Base-by-base conservation (phyloP, 2,113 vertebrate species). In the Pimephales promelas region DNA sequence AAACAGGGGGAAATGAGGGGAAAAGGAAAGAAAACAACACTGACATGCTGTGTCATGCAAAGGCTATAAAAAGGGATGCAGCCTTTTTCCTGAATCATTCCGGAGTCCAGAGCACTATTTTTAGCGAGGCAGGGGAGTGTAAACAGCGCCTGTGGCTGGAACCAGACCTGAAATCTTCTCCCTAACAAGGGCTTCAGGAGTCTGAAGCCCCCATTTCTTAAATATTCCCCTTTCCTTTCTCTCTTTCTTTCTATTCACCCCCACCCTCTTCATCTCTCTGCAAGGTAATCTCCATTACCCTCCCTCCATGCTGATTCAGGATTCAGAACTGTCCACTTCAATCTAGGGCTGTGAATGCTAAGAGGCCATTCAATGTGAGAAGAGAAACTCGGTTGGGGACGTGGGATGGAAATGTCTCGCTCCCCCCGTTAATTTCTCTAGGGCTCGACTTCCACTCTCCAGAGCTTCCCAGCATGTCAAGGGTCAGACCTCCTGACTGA, bases 301-400 rank as follows among this genome's bases (percentile, higher is more conserved):
- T 70, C 68, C 72, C 43, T 80, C 61, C 61, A 66, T 31, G 61
- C 26, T 24, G 61, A 66, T 80, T 66, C 61, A 80, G 78, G 80
- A 80, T 76, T 83, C 75, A 31, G 6, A 83, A 84, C 93, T 92
- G 54, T 83, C 85, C 92, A 93, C 92, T 93, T 93, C 94, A 94
- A 93, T 94, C 89, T 92, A 92, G 91, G 92, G 92, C 92, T 94
- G 93, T 92, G 92, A 93, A 94, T 93, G 93, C 93, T 93, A 92
- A 94, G 92, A 94, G 93, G 92, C 92, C 92, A 93, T 95, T 95
- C 90, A 93, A 31, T 93, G 90, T 93, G 85, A 91, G 88, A 90
- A 90, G 91, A 91, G 89, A 87, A 93, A 92, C 93, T 94, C 93
- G 91, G 88, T 90, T 83, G 85, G 86, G 52, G 86, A 86, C 88